Evolutionary conservation across 2,113 vertebrate genomes (phyloP), one percentile per base, ranked within the genome.

Genomic region (Gallinago jamesoni): DNA sequence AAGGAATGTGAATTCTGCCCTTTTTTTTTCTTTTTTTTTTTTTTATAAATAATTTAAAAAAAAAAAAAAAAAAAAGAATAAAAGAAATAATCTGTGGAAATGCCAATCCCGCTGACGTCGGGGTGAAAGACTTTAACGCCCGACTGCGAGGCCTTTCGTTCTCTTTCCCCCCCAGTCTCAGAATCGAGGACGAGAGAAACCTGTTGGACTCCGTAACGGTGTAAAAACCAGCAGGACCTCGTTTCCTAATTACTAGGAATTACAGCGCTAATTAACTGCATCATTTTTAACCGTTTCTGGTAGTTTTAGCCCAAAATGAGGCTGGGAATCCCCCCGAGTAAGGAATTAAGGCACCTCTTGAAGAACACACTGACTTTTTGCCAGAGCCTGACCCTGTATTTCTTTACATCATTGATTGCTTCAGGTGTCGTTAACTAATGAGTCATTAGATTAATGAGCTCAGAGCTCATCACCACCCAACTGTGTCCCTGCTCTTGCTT

Each of bases 141-240:
- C 6, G 9, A 37, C 53, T 5, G 48, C 2, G 4, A n/a, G n/a
- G 43, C 33, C 25, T 66, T 48, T 12, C 4, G 0, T 66, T 41
- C 59, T 52, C 68, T 13, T 33, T 35, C 56, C 28, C 63, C 28
- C 47, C 5, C 0, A 6, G 6, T 14, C 45, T 43, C 37, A 2
- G 50, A 24, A 35, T 43, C 12, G 3, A 57, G 77, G 37, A 27
- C 12, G 5, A 27, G 70, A n/a, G 72, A 12, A 30, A 39, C 45
- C 33, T 7, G 28, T n/a, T n/a, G 52, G 68, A 23, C 7, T 14
- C 25, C 0, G 22, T 18, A 12, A 33, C 1, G 7, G n/a, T 3
- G 14, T 53, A 20, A 59, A 39, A 57, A 11, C 21, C 22, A 35
- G 18, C 10, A 1, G 20, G 18, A 76, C 47, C 41, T 55, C 18